A percentile compares a stretch with the other conserved stretches of the same genome.
These are phyloP conservation scores for Archaeoteleia sp. DNA, from an alignment of 2,888 invertebrate species.

Conservation along the genomic window DNA sequence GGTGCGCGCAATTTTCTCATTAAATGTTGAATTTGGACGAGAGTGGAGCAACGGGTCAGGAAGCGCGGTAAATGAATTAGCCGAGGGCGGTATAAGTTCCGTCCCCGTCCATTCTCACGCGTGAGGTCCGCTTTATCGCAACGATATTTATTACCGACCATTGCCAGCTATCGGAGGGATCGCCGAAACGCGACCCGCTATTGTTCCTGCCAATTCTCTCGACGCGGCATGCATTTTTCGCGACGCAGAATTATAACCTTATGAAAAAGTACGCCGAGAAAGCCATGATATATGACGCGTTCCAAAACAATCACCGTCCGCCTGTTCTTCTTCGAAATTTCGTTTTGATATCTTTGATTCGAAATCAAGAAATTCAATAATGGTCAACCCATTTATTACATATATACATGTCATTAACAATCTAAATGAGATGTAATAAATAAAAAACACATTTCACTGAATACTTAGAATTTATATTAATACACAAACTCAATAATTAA, in stretches of 20 bases:
- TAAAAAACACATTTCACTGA: too few species aligned
- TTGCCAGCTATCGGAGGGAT: conserved; percentile 44
- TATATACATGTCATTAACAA: too few species aligned
- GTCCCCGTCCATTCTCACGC: conserved; percentile 55
- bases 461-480: too few species aligned
- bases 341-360: too few species aligned
- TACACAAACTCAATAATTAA: too few species aligned
- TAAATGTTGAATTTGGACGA: conserved; percentile 66
- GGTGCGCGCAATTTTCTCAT: conserved; percentile 63
- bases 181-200: conserved; percentile 49
- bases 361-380: too few species aligned
- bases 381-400: too few species aligned
- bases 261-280: conserved; percentile 46
- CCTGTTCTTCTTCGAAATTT: too few species aligned
- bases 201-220: conserved; percentile 53
- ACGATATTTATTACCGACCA: conserved; percentile 56
- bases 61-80: conserved; percentile 66
- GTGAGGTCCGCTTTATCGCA: conserved; percentile 54
- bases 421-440: too few species aligned
- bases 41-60: conserved; percentile 59
- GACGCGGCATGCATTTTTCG: conserved; percentile 44
- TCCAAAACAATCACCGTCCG: conserved; percentile 44
- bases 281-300: conserved; percentile 45
- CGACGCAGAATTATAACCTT: conserved; percentile 48
- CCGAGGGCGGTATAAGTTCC: conserved; percentile 56